Evolutionary conservation across 2,888 invertebrate genomes (phyloP), one percentile per base, ranked within the genome.

Genomic region (Xanthia icteritia): DNA sequence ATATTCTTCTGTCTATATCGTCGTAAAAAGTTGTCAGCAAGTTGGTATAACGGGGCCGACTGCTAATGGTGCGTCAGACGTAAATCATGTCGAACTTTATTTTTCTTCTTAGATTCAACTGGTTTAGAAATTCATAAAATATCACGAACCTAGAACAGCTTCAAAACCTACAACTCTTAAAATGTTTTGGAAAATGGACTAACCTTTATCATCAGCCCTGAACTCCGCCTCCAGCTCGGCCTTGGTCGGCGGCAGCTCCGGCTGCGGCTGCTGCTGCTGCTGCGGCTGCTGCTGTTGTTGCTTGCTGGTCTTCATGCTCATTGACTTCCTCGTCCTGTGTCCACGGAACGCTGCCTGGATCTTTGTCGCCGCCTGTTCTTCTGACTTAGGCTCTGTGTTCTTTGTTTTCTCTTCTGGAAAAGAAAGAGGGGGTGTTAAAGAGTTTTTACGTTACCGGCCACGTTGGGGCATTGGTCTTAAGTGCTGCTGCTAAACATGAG

Each of bases 261-360:
- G 91, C 81, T 94, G 90, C 79, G 89, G 51, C 51, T 51, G 71
- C 61, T 76, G 84, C 27, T 5, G 54, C 42, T 51, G 93, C 89
- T 97, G 97, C 0, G 91, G 91, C 81, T 93, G 90, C 81, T 90
- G 61, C 36, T 63, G 72, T 8, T 60, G 86, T 5, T 39, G 81
- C 79, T 89, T 94, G 78, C 90, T 94, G 85, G 98, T 97, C 97
- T 98, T 98, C 98, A 98, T 98, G 94, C 97, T 98, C 97, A 98
- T 98, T 83, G 97, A 97, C 94, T 98, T 97, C 92, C 98, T 97
- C 87, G 98, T 97, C 97, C 98, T 97, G 94, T 98, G 98, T 76
- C 98, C 98, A 90, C 99, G 97, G 95, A 98, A 99, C 88, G 97
- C 98, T 91, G 99, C 99, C 94, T 99, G 99, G 96, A 99, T 99